Evolutionary conservation across 2,888 invertebrate genomes (phyloP), one percentile per base, ranked within the genome.

Genomic region (Corythucha ciliata): DNA sequence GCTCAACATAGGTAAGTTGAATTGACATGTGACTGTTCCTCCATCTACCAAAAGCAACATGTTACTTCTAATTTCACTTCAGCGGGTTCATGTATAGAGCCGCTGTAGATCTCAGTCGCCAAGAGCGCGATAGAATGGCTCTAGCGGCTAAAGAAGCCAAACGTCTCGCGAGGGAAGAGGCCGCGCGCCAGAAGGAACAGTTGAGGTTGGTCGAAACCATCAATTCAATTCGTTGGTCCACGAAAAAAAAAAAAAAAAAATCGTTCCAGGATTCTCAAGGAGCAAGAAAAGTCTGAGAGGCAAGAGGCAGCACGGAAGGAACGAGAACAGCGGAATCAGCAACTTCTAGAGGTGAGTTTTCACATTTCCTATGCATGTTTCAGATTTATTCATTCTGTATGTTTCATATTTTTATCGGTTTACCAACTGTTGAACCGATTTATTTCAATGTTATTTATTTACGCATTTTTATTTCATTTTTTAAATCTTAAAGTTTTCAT

Each of bases 301-400:
- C 81, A 88, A 56, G 91, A 91, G 66, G 79, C 85, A 51, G 80
- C 83, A 34, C 78, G 88, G 59, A 73, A 89, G 61, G 85, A 86
- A 68, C 78, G 87, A 65, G 84, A 86, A 68, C 78, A 80, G 42
- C 74, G 87, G 60, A 83, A 85, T 65, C 88, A 89, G 62, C 90
- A 90, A 67, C 73, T 90, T 33, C 70, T 91, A 61, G 91, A 92
- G 85, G 91, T 91, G 73, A 71, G 71, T 67, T 57, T 44, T 25
- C 27, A 40, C n/a, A 36, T 25, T 27, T 42, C 18, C 34, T 26
- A 20, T 20, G 48, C 48, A 48, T 48, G 48, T 39, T 48, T 48
- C 22, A 12, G 33, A 39, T 42, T 25, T 42, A 22, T 25, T 25
- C 34, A 22, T 34, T 34, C 25, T 21, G 26, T 39, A 36, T 39